phyloP scores from a whole-genome alignment of 2,113 vertebrate species.

The Hemiprocne comata region DNA sequence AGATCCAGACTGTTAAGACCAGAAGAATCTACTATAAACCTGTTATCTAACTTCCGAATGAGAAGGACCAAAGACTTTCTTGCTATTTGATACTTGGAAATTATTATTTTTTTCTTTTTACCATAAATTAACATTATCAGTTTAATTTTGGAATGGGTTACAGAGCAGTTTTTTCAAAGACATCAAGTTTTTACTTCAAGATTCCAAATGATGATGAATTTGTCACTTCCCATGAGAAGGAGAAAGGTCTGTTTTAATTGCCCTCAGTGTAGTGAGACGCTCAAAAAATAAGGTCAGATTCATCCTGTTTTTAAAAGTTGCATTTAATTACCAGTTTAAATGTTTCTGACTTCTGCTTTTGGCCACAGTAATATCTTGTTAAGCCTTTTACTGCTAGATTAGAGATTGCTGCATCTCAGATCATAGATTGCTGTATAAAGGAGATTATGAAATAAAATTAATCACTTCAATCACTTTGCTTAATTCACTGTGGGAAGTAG shows the following conservation, averaged over 20 bases:
- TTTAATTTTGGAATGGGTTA: background rate
- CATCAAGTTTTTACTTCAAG: background rate
- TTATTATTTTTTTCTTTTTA: background rate
- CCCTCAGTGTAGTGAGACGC: background rate
- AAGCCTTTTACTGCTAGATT: background rate
- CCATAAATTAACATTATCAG: background rate
- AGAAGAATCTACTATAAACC: background rate
- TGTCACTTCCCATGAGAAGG: background rate
- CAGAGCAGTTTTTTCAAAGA: background rate
- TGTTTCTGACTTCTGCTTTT: conserved; percentile 7
- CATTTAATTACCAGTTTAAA: background rate
- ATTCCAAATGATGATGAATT: background rate
- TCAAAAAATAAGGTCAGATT: conserved; percentile 6
- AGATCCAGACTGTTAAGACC: background rate
- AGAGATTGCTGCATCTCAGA: background rate
- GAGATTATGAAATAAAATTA: background rate
- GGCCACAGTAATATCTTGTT: background rate
- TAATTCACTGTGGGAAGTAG: background rate
- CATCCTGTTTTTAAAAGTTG: background rate
- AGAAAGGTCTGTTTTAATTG: background rate
- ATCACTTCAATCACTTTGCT: background rate
- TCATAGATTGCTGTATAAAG: background rate
- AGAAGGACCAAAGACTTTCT: background rate
- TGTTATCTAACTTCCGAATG: background rate
- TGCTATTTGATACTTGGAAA: background rate